Conservation (phyloP, 2,888 invertebrate genomes). For the Neocrepidodera transversa region DNA sequence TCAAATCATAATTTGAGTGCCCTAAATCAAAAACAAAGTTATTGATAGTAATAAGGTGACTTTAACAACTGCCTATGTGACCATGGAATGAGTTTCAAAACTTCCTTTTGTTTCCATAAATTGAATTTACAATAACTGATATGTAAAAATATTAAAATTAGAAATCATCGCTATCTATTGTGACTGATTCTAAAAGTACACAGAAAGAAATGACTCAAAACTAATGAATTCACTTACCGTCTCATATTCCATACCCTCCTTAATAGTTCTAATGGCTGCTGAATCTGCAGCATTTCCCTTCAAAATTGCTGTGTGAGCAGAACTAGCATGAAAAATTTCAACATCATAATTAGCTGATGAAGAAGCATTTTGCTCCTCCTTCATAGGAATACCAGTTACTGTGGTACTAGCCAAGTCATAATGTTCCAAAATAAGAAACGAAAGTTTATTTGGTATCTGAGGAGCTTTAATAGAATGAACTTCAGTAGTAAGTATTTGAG, state of each 20-base stretch:
- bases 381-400: slow-evolving; percentile 96
- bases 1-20: no score
- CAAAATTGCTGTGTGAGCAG: slow-evolving; percentile 84
- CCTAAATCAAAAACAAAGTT: no score
- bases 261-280: slow-evolving; percentile 69
- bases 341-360: slow-evolving; percentile 99
- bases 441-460: slow-evolving; percentile 75
- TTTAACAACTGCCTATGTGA: no score
- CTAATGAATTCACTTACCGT: no score
- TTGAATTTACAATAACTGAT: no score
- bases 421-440: slow-evolving; percentile 80
- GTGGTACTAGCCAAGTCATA: slow-evolving; percentile 94
- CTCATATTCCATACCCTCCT: slow-evolving; percentile 79
- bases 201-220: no score
- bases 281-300: slow-evolving; percentile 70
- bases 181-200: no score
- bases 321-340: slow-evolving; percentile 89
- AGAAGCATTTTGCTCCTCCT: slow-evolving; percentile 98
- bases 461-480: slow-evolving; percentile 82
- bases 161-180: no score
- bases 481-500: slow-evolving; percentile 76
- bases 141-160: no score
- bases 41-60: no score
- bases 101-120: no score
- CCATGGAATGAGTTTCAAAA: no score